Percentiles rank a stretch among this genome's conserved stretches.
These are phyloP conservation scores for Hippocampus abdominalis DNA, from an alignment of 2,113 vertebrate genomes.

Conservation along the genomic window DNA sequence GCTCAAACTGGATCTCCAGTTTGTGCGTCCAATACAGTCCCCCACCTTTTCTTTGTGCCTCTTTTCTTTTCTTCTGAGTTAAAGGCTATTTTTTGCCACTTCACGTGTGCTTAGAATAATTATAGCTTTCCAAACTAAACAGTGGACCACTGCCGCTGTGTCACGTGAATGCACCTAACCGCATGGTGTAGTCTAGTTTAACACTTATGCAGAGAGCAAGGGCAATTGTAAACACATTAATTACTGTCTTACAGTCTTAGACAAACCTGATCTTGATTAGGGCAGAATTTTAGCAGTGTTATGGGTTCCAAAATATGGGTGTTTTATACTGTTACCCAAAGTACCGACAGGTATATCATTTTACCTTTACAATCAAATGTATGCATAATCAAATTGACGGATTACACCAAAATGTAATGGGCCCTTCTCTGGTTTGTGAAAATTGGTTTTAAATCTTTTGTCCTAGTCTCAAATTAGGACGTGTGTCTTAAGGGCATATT, in stretches of 20 bases:
- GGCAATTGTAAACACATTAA: not conserved
- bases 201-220: not conserved
- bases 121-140: slow-evolving; percentile 6
- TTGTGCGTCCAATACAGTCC: slow-evolving; percentile 33
- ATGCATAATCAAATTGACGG: too few species aligned
- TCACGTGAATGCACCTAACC: not conserved
- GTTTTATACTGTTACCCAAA: not conserved
- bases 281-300: slow-evolving; percentile 7
- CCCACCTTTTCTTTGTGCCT: slow-evolving; percentile 11
- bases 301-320: too few species aligned
- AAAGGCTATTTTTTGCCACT: slow-evolving; percentile 29
- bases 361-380: too few species aligned
- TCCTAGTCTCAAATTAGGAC: too few species aligned
- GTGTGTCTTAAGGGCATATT: too few species aligned
- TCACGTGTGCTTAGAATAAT: slow-evolving; percentile 32
- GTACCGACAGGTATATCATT: not conserved
- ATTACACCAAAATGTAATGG: too few species aligned
- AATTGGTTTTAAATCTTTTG: too few species aligned
- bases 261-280: not conserved
- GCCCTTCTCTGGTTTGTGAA: too few species aligned
- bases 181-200: not conserved
- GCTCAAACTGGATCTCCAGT: slow-evolving; percentile 35
- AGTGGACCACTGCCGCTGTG: not conserved
- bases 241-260: not conserved
- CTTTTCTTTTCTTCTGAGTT: slow-evolving; percentile 15